Evolutionary conservation across 2,888 invertebrate species (phyloP).

Genomic region (Aphodius granarius): DNA sequence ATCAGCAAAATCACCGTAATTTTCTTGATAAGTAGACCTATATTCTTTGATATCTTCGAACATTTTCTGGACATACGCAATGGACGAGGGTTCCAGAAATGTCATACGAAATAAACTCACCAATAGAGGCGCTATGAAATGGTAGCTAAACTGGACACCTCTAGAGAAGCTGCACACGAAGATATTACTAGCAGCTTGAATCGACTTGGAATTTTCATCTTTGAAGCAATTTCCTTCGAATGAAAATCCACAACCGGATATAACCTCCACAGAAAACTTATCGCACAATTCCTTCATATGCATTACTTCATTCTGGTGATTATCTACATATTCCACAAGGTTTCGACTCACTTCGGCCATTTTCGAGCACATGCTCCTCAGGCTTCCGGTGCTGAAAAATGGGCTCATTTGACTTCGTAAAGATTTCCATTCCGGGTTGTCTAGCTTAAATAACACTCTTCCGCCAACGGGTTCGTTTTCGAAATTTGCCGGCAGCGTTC

Average conservation of each 20-base stretch:
- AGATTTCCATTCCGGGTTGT: slow-evolving; percentile 56
- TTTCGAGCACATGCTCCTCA: slow-evolving; percentile 57
- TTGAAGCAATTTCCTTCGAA: slow-evolving; percentile 46
- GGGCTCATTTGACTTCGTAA: slow-evolving; percentile 58
- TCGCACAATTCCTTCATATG: neutral
- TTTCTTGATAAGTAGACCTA: neutral
- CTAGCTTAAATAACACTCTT: neutral
- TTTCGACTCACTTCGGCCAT: slow-evolving; percentile 49
- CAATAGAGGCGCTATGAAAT: neutral
- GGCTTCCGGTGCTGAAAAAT: slow-evolving; percentile 58
- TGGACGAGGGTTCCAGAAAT: neutral
- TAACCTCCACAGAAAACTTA: slow-evolving; percentile 25
- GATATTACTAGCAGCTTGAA: slow-evolving; percentile 43
- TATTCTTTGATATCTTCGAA: neutral
- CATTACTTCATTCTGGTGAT: slow-evolving; percentile 9
- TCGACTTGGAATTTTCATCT: slow-evolving; percentile 43
- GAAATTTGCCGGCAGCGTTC: slow-evolving; percentile 51
- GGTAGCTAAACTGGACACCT: neutral
- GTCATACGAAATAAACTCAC: neutral
- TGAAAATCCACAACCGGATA: slow-evolving; percentile 51
- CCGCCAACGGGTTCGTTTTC: slow-evolving; percentile 45
- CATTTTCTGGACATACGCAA: neutral
- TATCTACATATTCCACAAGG: slow-evolving; percentile 18
- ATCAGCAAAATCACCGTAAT: neutral
- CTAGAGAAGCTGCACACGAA: slow-evolving; percentile 35